phyloP scores from a whole-genome alignment of 2,113 vertebrate genomes.

The Oreotrochilus melanogaster region DNA sequence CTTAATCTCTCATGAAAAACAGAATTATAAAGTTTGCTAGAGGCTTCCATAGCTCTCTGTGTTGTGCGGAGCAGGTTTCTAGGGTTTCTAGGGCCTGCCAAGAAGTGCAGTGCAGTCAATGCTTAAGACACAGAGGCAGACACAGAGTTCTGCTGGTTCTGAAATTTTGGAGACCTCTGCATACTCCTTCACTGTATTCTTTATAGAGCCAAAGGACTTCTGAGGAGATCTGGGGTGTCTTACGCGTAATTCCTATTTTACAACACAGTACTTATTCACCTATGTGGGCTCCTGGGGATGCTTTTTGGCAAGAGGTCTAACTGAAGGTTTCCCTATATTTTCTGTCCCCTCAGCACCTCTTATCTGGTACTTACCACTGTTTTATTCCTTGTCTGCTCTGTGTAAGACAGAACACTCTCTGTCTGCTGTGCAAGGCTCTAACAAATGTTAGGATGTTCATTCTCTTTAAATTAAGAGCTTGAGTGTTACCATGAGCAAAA shows the following conservation, averaged over 20 bases:
- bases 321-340: neutral
- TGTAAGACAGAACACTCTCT: neutral
- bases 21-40: neutral
- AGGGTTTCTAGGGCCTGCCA: neutral
- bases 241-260: neutral
- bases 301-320: neutral
- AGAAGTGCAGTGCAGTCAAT: neutral
- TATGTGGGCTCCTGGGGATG: neutral
- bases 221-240: neutral
- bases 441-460: constrained; percentile 51
- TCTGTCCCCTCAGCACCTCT: neutral
- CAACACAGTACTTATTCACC: neutral
- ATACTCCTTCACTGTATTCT: neutral
- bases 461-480: constrained; percentile 76
- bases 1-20: neutral
- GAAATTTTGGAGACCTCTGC: neutral
- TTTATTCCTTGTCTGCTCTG: neutral
- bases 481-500: constrained; percentile 61
- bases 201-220: neutral
- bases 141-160: neutral
- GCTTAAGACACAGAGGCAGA: neutral
- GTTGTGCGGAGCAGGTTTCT: neutral
- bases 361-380: neutral
- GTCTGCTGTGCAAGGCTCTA: neutral
- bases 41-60: neutral